A percentile compares a stretch with the other conserved stretches of the same genome.
These are phyloP conservation scores for Macrocentrus cingulum DNA, from an alignment of 1,140 invertebrate genomes.

Conservation along the genomic window DNA sequence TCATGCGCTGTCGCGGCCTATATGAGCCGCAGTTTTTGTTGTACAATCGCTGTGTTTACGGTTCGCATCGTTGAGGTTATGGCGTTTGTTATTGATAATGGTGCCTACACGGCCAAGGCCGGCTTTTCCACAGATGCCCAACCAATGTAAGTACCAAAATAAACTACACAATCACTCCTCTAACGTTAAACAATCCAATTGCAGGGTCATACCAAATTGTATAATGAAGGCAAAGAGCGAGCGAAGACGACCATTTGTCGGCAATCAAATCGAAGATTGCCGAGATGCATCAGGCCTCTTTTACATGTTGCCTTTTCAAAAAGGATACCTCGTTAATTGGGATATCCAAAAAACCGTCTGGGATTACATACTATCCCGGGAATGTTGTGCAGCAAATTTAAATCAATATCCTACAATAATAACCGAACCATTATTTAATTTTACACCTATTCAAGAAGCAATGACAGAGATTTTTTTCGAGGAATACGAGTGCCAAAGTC, in stretches of 20 bases:
- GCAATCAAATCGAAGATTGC: slow-evolving; percentile 93
- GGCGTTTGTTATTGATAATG: slow-evolving; percentile 82
- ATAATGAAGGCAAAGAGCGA: slow-evolving; percentile 99
- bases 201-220: slow-evolving; percentile 86
- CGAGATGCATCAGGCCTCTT: slow-evolving; percentile 92
- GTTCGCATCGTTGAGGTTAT: too few species aligned
- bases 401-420: slow-evolving; percentile 80
- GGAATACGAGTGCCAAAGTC: slow-evolving; percentile 88
- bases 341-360: slow-evolving; percentile 94
- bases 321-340: slow-evolving; percentile 94
- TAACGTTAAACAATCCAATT: slow-evolving; percentile 29
- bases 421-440: slow-evolving; percentile 95
- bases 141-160: slow-evolving; percentile 63
- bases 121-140: slow-evolving; percentile 73
- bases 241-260: slow-evolving; percentile 88
- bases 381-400: slow-evolving; percentile 78
- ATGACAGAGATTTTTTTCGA: slow-evolving; percentile 97
- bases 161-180: slow-evolving; percentile 1
- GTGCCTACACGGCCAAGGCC: slow-evolving; percentile 81
- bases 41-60: too few species aligned
- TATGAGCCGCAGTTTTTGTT: too few species aligned
- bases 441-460: slow-evolving; percentile 88
- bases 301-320: slow-evolving; percentile 93
- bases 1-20: too few species aligned
- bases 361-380: slow-evolving; percentile 93